These are phyloP conservation scores for Cryptosula pallasiana DNA, from an alignment of 2,888 invertebrate species.

Conservation along the genomic window DNA sequence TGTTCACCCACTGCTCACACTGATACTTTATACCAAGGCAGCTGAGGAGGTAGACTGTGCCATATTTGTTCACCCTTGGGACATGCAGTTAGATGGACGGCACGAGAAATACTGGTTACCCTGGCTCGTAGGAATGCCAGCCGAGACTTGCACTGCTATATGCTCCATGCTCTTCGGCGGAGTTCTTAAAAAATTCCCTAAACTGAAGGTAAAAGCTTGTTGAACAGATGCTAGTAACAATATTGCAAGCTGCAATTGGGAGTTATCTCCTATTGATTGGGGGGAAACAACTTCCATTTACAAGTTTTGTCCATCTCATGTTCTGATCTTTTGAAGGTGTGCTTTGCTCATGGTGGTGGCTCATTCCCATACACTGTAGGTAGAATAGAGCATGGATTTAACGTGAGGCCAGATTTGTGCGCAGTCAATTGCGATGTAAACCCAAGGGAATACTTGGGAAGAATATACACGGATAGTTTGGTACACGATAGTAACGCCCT, in stretches of 20 bases:
- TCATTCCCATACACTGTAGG: constrained; percentile 58
- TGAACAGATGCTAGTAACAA: too few relatives aligned
- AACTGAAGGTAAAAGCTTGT: constrained; percentile 41
- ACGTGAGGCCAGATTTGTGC: constrained; percentile 58
- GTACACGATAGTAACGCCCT: constrained; percentile 57
- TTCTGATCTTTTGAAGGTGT: constrained; percentile 40
- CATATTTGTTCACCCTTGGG: constrained; percentile 62
- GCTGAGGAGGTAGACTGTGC: constrained; percentile 55
- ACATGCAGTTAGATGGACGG: constrained; percentile 57
- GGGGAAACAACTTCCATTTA: too few relatives aligned
- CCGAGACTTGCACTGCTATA: constrained; percentile 58
- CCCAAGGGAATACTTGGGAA: constrained; percentile 53
- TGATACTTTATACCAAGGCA: too few relatives aligned
- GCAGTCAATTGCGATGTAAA: constrained; percentile 52
- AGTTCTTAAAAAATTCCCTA: constrained; percentile 56
- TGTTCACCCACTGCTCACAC: too few relatives aligned
- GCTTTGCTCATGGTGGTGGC: constrained; percentile 59
- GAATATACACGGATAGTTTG: constrained; percentile 57
- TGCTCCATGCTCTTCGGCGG: constrained; percentile 58
- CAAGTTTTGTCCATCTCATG: too few relatives aligned
- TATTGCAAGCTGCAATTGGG: too few relatives aligned
- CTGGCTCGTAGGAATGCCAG: constrained; percentile 61
- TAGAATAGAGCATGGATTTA: constrained; percentile 57
- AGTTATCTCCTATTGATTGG: too few relatives aligned
- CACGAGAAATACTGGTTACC: constrained; percentile 59